These are phyloP conservation scores for Dufourea novaeangliae DNA, from an alignment of 1,140 invertebrate genomes.

Conservation along the genomic window DNA sequence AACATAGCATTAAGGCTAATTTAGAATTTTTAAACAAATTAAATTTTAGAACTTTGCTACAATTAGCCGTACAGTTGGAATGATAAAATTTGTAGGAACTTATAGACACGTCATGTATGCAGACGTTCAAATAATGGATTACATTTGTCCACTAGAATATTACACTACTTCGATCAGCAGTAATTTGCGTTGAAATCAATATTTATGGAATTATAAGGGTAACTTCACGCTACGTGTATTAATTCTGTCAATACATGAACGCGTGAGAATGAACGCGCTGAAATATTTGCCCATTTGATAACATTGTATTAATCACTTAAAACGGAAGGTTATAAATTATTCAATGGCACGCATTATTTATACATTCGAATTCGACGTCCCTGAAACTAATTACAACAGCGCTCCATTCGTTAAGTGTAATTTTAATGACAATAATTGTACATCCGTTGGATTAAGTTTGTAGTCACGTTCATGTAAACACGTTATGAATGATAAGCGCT, in stretches of 20 bases:
- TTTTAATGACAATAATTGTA: conserved; percentile 12
- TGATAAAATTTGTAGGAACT: too few relatives aligned
- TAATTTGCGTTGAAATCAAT: conserved; percentile 1
- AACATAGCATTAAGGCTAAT: too few relatives aligned
- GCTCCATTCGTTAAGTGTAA: conserved; percentile 28
- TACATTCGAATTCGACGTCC: not conserved
- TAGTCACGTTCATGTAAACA: not conserved
- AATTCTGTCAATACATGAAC: conserved; percentile 17
- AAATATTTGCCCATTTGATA: not conserved
- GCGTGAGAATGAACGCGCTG: conserved; percentile 9
- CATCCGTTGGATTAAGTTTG: not conserved
- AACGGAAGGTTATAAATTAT: conserved; percentile 15
- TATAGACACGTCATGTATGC: too few relatives aligned
- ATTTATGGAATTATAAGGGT: not conserved
- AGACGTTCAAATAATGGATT: not conserved
- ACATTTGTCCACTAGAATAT: not conserved
- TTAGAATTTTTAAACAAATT: too few relatives aligned
- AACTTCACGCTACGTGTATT: not conserved
- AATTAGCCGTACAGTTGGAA: too few relatives aligned
- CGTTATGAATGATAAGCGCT: conserved; percentile 22
- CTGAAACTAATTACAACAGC: conserved; percentile 18
- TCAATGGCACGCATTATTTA: conserved; percentile 10
- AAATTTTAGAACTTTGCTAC: too few relatives aligned
- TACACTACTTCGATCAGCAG: not conserved
- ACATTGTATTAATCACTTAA: conserved; percentile 27